These are phyloP conservation scores for Ceraclea dissimilis DNA, from an alignment of 2,888 invertebrate genomes.

Conservation along the genomic window DNA sequence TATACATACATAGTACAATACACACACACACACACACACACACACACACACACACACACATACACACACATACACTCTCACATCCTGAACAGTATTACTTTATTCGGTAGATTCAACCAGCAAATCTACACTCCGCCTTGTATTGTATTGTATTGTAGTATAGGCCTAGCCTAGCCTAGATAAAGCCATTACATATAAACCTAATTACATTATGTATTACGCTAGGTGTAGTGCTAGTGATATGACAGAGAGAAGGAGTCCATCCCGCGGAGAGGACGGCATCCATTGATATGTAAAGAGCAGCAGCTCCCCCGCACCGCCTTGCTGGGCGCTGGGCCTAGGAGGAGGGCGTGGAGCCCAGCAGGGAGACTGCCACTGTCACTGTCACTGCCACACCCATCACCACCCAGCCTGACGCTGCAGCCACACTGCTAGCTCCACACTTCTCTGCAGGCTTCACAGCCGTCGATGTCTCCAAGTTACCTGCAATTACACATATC, in stretches of 20 bases:
- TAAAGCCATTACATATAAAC: no score
- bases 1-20: no score
- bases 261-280: not conserved
- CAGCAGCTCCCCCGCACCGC: no score
- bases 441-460: slow-evolving; percentile 19
- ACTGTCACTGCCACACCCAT: not conserved
- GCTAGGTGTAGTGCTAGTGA: not conserved
- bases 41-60: no score
- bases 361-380: not conserved
- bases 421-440: slow-evolving; percentile 4
- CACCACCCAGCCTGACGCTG: not conserved
- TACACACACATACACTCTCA: no score
- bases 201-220: no score
- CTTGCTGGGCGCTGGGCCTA: not conserved
- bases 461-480: slow-evolving; percentile 16
- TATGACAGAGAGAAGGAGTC: not conserved
- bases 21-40: no score
- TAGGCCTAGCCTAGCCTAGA: no score
- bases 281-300: not conserved
- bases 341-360: not conserved
- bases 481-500: slow-evolving; percentile 24
- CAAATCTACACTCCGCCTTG: no score
- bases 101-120: no score
- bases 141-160: no score
- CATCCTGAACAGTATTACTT: no score